Evolutionary conservation across 2,888 invertebrate species (phyloP), one percentile per base, ranked within the genome.

Genomic region (Meteorus colon): DNA sequence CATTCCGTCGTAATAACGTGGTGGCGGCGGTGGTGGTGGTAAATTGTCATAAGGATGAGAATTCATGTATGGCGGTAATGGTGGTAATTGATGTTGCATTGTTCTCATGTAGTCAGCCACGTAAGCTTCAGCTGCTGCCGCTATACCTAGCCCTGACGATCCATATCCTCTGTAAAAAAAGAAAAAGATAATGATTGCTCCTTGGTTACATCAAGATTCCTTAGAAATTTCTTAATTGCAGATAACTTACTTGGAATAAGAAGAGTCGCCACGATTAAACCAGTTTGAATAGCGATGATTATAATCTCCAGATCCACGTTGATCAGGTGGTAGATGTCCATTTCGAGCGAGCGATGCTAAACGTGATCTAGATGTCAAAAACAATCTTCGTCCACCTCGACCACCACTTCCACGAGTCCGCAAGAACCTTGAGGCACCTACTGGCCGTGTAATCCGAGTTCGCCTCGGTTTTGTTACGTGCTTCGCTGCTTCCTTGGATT

Each of bases 101-200:
- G 95, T 95, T 45, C 96, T 92, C 95, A 97, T 96, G 86, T 96
- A 97, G 87, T 97, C 96, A 16, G 96, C 96, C 37, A 96, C 95
- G 89, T 96, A 96, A 0, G 96, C 96, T 86, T 96, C 96, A n/a
- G 96, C 96, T 14, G 93, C 94, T 5, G 93, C 94, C 24, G 94
- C 93, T 73, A 93, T 92, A 37, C 92, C 89, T 16, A 90, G 82
- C 37, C 91, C 90, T 37, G 91, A 87, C 19, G 90, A 87, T 1
- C 91, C 89, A 48, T 92, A 92, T 51, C 91, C 86, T 71, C 89
- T 89, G 75, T 12, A 82, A 84, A 79, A 2, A 12, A 71, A 66
- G 24, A 8, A 27, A 60, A 41, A 0, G 12, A 60, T 14, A n/a
- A 34, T 41, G 4, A 10, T 27, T 8, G 10, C 16, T 5, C 4